phyloP scores from a whole-genome alignment of 2,888 invertebrate genomes.

The Lasioglossum morio region DNA sequence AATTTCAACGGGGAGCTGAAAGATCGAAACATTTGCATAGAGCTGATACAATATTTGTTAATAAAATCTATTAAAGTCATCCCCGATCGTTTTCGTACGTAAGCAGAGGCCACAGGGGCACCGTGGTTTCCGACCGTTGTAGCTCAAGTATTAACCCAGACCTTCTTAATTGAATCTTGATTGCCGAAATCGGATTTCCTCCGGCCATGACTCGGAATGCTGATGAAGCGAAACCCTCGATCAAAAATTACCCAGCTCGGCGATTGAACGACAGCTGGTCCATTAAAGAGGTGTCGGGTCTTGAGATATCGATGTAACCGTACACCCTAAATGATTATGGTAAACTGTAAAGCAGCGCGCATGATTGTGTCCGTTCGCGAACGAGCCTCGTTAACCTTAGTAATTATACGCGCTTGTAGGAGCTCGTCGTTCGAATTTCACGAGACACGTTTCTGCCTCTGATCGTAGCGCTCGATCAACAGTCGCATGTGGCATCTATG shows the following conservation, averaged over 20 bases:
- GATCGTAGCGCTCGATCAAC: not conserved
- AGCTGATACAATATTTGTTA: not conserved
- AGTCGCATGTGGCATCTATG: not conserved
- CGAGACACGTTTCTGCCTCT: not conserved
- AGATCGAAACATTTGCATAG: not conserved
- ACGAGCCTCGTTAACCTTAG: not conserved
- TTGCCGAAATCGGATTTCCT: not conserved
- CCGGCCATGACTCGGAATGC: not conserved
- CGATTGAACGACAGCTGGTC: not conserved
- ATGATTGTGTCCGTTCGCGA: not conserved
- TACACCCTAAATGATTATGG: not conserved
- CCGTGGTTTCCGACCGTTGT: not conserved
- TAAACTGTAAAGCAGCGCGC: not conserved
- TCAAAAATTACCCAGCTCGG: not conserved
- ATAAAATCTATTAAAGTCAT: not conserved
- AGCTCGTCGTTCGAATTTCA: not conserved
- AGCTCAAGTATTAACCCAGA: not conserved
- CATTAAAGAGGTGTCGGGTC: not conserved
- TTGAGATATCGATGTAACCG: not conserved
- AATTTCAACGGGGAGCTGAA: not conserved
- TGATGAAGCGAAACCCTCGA: not conserved
- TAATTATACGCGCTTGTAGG: not conserved
- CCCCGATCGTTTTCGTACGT: not conserved
- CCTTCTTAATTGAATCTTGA: not conserved
- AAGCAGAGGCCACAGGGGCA: not conserved